Base-by-base conservation (phyloP, 2,888 invertebrate species). In the Hermaeophaga mercurialis region DNA sequence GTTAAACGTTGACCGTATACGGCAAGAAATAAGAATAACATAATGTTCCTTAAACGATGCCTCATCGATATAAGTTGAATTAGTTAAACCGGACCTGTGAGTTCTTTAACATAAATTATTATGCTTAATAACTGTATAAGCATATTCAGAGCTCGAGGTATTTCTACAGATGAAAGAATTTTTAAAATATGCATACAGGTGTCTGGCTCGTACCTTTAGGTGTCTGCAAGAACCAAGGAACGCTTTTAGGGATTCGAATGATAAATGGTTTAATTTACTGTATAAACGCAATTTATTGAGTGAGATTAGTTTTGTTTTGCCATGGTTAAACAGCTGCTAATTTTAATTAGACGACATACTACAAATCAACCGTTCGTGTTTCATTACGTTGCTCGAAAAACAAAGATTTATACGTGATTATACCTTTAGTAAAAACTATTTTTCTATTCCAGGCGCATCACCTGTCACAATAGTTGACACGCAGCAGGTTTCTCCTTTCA, bases 61-160 rank as follows among this genome's bases (percentile, higher is more conserved):
- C 11, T 36, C 14, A 34, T 3, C 14, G 47, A 22, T 15, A 19
- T 14, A 22, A 22, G 12, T 14, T n/a, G 36, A 36, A 31, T 33
- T 9, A 33, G n/a, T 33, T 12, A 22, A 46, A 46, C 46, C 34
- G 19, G 33, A 4, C 22, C 34, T 5, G 24, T 11, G 47, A 47
- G 36, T 47, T 24, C 34, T 36, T 47, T 47, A 22, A 9, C 47
- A 47, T 47, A 47, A 47, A 47, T 47, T 47, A 47, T 47, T 33
- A 24, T 31, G 12, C 31, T 36, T 47, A 34, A 47, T 47, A 47
- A 47, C 34, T 36, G 47, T 47, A 34, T 22, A 47, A 26, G 12
- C 14, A 15, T 31, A 19, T 18, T 14, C 11, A 6, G 12, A 24
- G 36, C 34, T 36, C 9, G 6, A 22, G 34, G 31, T 36, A 31